phyloP scores from a whole-genome alignment of 2,113 vertebrate species.

The Sphyrna mokarran region DNA sequence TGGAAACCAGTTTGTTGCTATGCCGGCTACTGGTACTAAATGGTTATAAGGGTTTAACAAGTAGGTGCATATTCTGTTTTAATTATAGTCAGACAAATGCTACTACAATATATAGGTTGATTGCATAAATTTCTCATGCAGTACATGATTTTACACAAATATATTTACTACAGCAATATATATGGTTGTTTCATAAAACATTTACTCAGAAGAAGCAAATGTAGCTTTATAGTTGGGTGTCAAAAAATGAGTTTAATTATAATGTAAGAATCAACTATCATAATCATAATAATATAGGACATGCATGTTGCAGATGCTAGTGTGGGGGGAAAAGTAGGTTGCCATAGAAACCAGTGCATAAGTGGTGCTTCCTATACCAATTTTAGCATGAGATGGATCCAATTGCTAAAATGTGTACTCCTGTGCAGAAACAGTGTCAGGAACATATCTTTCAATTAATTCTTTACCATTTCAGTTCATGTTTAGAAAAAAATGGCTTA shows the following conservation, averaged over 20 bases:
- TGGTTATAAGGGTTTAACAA: not conserved
- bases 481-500: conserved; percentile 13
- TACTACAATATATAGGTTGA: not conserved
- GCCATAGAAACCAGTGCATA: conserved; percentile 24
- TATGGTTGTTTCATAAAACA: not conserved
- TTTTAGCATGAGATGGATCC: conserved; percentile 25
- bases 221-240: not conserved
- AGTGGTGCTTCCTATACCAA: conserved; percentile 2
- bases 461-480: not conserved
- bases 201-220: not conserved
- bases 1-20: conserved; percentile 16
- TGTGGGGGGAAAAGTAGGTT: not conserved
- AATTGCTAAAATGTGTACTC: not conserved
- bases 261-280: not conserved
- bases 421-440: not conserved
- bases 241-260: not conserved
- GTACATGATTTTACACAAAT: not conserved
- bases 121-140: not conserved
- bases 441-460: not conserved
- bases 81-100: conserved; percentile 20
- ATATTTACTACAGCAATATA: not conserved
- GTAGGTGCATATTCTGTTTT: not conserved
- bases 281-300: not conserved
- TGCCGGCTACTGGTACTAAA: not conserved
- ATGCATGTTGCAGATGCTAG: not conserved